phyloP scores from a whole-genome alignment of 2,888 invertebrate genomes.

The Nomada lathburiana region DNA sequence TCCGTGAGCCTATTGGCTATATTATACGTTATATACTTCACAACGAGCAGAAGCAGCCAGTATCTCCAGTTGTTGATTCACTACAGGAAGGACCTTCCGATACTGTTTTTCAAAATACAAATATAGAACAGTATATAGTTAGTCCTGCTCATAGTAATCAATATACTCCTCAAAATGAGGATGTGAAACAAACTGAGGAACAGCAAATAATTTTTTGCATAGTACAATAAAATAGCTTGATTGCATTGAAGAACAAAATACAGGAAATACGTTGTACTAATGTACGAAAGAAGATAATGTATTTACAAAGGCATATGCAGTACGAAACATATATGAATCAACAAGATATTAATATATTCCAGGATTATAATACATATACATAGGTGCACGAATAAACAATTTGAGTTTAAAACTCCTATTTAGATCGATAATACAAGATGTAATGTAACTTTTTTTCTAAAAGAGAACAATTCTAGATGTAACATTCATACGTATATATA shows the following conservation, averaged over 20 bases:
- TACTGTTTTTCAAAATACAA: not conserved
- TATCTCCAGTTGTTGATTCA: conserved; percentile 3
- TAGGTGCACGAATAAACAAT: conserved; percentile 1
- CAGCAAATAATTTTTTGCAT: not conserved
- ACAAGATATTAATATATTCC: not conserved
- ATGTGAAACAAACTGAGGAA: not conserved
- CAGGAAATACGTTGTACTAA: no score
- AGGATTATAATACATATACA: not conserved
- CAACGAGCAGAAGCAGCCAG: not conserved
- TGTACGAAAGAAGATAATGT: no score
- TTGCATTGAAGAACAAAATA: not conserved
- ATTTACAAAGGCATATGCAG: not conserved
- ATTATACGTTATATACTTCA: conserved; percentile 30
- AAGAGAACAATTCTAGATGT: conserved; percentile 20
- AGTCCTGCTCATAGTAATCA: not conserved
- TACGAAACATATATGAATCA: not conserved
- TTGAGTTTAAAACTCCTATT: conserved; percentile 13
- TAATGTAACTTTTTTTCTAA: conserved; percentile 42
- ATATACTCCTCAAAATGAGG: not conserved
- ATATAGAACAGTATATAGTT: not conserved
- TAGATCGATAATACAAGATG: conserved; percentile 26
- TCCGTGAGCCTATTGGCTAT: conserved; percentile 45
- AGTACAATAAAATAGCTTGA: not conserved
- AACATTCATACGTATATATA: conserved; percentile 21
- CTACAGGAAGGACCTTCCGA: not conserved